Evolutionary conservation across 2,797 vertebrate species (phyloP), one percentile per base, ranked within the genome.

Genomic region (Sebastes miniatus): DNA sequence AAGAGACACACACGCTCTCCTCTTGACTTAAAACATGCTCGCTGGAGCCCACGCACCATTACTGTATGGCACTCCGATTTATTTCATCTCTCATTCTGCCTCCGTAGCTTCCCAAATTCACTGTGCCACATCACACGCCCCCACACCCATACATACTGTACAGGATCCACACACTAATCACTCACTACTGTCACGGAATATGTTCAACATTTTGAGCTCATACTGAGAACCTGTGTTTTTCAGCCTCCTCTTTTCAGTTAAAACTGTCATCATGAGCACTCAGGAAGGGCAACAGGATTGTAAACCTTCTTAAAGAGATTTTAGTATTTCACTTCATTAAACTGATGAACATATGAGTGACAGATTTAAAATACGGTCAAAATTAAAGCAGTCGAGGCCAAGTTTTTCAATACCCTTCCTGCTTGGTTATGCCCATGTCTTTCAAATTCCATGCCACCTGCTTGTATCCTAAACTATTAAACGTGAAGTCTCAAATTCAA

Each of bases 21-120:
- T 86, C 85, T 90, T 77, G 83, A 89, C 83, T 92, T 87, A 77
- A 84, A 91, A 90, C 85, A 86, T 79, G 79, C 88, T 83, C 18
- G 18, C 73, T 62, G 73, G 76, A 88, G 81, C 91, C 91, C 88
- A 89, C 85, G 80, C 90, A 82, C 85, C 89, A 88, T 91, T 89
- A 91, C 88, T 86, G 86, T 68, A 74, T 80, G 79, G 77, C 83
- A 86, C 88, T 88, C 57, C 82, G 79, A 89, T 92, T 89, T 88
- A 90, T 89, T 81, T 91, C 80, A 68, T 76, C 77, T 66, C 72
- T 86, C 85, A 73, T 29, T 12, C 74, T 77, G 84, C 74, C 78
- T 74, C 68, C 3, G 25, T 71, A 75, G 59, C 43, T 43, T 57
- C 70, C 71, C 16, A 74, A 84, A 84, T 71, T 74, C 39, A 67